Percentiles rank a stretch among this genome's conserved stretches.
These are phyloP conservation scores for Zoroaster sp. DNA, from an alignment of 53 echinoderm and acorn worm genomes.

Conservation along the genomic window DNA sequence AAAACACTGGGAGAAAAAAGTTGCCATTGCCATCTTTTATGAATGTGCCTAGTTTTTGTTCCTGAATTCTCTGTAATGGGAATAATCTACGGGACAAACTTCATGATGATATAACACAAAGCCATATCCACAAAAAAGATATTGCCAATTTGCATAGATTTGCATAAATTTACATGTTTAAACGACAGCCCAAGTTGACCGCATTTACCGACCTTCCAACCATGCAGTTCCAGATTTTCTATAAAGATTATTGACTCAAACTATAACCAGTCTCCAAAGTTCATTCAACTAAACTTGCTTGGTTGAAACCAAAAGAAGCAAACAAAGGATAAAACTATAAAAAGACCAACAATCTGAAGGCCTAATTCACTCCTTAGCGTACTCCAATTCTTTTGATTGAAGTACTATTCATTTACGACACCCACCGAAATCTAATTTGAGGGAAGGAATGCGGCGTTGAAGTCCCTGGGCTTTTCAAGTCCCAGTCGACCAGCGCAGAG, in stretches of 20 bases:
- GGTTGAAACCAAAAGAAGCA: not conserved
- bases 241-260: not conserved
- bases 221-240: no score
- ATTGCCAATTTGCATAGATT: no score
- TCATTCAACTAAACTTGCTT: slow-evolving; percentile 9
- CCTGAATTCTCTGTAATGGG: no score
- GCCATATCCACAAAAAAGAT: no score
- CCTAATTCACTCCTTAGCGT: not conserved
- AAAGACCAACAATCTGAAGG: not conserved
- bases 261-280: not conserved
- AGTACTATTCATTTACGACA: slow-evolving; percentile 38
- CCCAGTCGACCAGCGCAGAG: not conserved
- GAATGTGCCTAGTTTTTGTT: no score
- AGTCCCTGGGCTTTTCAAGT: not conserved
- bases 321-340: not conserved
- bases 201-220: no score
- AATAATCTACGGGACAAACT: no score
- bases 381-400: slow-evolving; percentile 5
- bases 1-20: no score
- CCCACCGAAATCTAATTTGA: slow-evolving; percentile 15
- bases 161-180: no score
- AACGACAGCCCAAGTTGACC: no score
- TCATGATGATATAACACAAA: no score
- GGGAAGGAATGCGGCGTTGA: slow-evolving; percentile 19
- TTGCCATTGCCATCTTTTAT: no score